These are phyloP conservation scores for Pungitius pungitius DNA, from an alignment of 2,113 vertebrate species.

Conservation along the genomic window DNA sequence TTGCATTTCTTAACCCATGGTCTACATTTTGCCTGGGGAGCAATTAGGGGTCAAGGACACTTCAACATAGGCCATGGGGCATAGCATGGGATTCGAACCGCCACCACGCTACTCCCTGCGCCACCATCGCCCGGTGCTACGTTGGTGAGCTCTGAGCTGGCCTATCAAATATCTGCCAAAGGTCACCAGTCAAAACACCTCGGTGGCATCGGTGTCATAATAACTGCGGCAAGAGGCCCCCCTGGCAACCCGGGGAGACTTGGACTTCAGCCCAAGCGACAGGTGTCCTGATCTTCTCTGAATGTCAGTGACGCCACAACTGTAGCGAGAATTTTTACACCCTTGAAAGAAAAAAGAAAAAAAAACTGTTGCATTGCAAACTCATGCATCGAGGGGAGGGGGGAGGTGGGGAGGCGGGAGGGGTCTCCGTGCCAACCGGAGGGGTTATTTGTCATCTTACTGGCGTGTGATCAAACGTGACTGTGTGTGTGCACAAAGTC, in stretches of 20 bases:
- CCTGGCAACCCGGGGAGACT: slow-evolving; percentile 12
- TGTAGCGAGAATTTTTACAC: slow-evolving; percentile 37
- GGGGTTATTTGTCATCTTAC: not conserved
- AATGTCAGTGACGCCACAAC: slow-evolving; percentile 29
- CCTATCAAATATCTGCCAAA: slow-evolving; percentile 19
- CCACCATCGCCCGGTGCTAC: too few species aligned
- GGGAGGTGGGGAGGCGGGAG: not conserved
- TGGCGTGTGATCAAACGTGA: slow-evolving; percentile 13
- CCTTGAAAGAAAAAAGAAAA: slow-evolving; percentile 2
- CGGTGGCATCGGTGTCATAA: slow-evolving; percentile 14
- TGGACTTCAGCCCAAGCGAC: slow-evolving; percentile 32
- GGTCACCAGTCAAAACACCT: slow-evolving; percentile 37
- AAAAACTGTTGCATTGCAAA: slow-evolving; percentile 4
- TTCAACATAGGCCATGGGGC: too few species aligned
- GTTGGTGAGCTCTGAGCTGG: not conserved
- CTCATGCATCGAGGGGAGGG: not conserved
- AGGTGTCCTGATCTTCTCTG: slow-evolving; percentile 46
- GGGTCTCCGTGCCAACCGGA: not conserved
- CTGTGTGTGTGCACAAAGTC: not conserved
- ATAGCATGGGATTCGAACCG: too few species aligned
- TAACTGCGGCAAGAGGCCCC: slow-evolving; percentile 17
- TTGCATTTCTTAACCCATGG: too few species aligned
- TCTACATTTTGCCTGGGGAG: too few species aligned
- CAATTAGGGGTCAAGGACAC: too few species aligned
- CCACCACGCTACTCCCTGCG: too few species aligned